Conservation (phyloP, 2,888 invertebrate species). For the Philopedon plagiatum region DNA sequence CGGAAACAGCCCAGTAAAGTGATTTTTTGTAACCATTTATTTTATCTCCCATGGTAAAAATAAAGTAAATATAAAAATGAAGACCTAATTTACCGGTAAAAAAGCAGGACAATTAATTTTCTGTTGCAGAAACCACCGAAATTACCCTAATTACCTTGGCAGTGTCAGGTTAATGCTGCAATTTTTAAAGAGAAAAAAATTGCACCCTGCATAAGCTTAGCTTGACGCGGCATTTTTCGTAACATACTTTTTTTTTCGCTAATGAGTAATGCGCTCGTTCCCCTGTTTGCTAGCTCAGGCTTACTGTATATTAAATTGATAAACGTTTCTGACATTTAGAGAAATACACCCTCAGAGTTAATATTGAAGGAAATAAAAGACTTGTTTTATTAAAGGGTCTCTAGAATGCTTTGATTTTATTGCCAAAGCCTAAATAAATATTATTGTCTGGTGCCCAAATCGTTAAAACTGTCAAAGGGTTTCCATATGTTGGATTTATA, state of each 20-base stretch:
- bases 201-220: constrained; percentile 12
- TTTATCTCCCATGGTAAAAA: not conserved
- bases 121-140: constrained; percentile 22
- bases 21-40: constrained; percentile 8
- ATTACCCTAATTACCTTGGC: constrained; percentile 34
- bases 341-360: too few relatives aligned
- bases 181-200: constrained; percentile 36
- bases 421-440: too few relatives aligned
- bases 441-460: too few relatives aligned
- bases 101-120: constrained; percentile 28
- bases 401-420: too few relatives aligned
- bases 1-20: not conserved
- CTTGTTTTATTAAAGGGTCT: too few relatives aligned
- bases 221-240: not conserved
- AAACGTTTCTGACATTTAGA: too few relatives aligned
- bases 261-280: not conserved
- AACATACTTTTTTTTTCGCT: not conserved
- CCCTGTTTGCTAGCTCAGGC: too few relatives aligned
- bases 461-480: too few relatives aligned
- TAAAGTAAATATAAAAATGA: not conserved
- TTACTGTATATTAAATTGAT: too few relatives aligned
- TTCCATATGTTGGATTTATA: not conserved
- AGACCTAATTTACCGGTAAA: constrained; percentile 28
- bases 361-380: too few relatives aligned
- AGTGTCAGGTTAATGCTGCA: constrained; percentile 27